Conservation (phyloP, 2,113 vertebrate genomes). For the Eidolon helvum region DNA sequence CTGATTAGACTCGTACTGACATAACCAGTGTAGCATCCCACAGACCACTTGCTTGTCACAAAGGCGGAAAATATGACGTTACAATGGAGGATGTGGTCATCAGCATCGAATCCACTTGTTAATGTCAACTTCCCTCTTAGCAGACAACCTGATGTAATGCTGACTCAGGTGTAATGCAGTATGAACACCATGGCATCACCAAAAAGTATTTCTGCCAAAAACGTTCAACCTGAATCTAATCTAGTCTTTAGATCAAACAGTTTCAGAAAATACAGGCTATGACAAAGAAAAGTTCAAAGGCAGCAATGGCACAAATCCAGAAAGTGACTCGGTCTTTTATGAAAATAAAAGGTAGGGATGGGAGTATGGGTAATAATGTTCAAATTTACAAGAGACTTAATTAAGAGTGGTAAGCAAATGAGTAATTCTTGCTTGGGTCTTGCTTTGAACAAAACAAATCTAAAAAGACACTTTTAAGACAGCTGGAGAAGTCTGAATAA, state of each 20-base stretch:
- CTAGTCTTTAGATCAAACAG: neutral
- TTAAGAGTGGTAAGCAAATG: neutral
- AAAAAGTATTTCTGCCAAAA: neutral
- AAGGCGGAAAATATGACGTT: neutral
- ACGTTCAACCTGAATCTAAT: neutral
- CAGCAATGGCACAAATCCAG: neutral
- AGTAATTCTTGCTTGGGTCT: neutral
- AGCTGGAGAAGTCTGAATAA: neutral
- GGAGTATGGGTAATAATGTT: neutral
- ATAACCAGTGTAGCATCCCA: neutral
- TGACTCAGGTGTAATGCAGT: neutral
- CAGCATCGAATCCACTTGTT: neutral
- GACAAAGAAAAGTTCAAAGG: neutral
- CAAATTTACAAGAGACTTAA: neutral
- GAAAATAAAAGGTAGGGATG: neutral
- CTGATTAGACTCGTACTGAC: neutral
- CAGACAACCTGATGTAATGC: neutral
- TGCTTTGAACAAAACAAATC: neutral
- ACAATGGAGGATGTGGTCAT: neutral
- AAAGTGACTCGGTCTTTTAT: neutral
- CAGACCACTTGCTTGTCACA: neutral
- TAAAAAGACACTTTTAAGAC: neutral
- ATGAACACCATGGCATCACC: neutral
- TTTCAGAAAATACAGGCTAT: neutral
- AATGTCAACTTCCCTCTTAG: neutral